Evolutionary conservation across 2,113 vertebrate genomes (phyloP).

Genomic region (Coreoperca whiteheadi): DNA sequence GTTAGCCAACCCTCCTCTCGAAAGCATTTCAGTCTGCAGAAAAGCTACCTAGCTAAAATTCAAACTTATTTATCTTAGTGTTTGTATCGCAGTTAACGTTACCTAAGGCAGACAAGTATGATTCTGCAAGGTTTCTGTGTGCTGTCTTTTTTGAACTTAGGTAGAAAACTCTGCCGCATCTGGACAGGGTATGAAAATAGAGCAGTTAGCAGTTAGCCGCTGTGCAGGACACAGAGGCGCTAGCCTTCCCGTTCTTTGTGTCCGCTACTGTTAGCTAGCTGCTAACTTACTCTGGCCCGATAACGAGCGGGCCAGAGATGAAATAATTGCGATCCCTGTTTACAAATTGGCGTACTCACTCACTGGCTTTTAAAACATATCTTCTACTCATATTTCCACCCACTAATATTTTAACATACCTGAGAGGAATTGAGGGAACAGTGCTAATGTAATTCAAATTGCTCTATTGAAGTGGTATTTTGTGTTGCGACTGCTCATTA

Average conservation of each 20-base stretch:
- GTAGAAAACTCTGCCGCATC: constrained; percentile 15
- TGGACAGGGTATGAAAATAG: constrained; percentile 43
- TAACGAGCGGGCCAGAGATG: constrained; percentile 60
- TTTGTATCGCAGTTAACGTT: neutral
- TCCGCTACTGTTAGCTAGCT: constrained; percentile 69
- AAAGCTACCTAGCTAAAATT: neutral
- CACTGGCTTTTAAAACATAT: constrained; percentile 14
- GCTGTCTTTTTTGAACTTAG: neutral
- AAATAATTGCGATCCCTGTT: constrained; percentile 65
- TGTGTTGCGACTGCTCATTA: constrained; percentile 57
- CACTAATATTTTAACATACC: neutral
- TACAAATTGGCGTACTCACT: constrained; percentile 58
- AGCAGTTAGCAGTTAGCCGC: constrained; percentile 57
- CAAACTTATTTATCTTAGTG: neutral
- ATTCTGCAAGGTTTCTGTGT: neutral
- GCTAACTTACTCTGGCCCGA: constrained; percentile 69
- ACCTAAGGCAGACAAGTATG: fast-evolving
- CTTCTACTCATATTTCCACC: neutral
- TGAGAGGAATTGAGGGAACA: neutral
- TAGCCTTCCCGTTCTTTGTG: constrained; percentile 79
- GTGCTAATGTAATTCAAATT: neutral
- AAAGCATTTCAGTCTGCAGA: constrained; percentile 18
- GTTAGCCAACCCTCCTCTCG: constrained; percentile 48
- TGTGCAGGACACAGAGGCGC: constrained; percentile 34
- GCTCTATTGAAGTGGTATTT: constrained; percentile 29